These are phyloP conservation scores for Toxostoma redivivum DNA, from an alignment of 2,113 vertebrate species.

Conservation along the genomic window DNA sequence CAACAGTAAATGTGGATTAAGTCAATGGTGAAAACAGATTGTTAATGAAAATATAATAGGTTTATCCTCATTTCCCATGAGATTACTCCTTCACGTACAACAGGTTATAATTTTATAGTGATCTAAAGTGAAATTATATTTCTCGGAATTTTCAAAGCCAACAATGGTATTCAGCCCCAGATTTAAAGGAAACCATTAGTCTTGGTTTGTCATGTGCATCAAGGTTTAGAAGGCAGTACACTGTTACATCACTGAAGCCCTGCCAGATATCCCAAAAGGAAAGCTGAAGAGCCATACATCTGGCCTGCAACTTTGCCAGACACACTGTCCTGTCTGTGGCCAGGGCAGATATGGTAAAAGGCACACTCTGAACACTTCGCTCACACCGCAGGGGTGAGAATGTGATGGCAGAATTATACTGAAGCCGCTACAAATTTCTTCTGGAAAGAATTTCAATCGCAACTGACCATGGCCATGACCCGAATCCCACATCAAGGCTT, in stretches of 20 bases:
- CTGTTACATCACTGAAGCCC: conserved; percentile 48
- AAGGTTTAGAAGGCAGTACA: conserved; percentile 51
- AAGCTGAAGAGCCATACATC: conserved; percentile 27
- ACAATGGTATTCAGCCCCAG: conserved; percentile 56
- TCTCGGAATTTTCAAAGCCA: conserved; percentile 65
- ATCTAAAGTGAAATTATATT: conserved; percentile 70
- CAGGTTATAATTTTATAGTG: conserved; percentile 69
- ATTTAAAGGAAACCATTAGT: conserved; percentile 71
- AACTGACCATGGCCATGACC: conserved; percentile 33
- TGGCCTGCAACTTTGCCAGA: conserved; percentile 35
- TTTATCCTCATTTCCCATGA: conserved; percentile 59
- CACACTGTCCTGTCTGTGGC: neutral
- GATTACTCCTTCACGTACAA: conserved; percentile 59
- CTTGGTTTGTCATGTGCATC: conserved; percentile 66
- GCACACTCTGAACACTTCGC: rapidly evolving
- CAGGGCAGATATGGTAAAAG: neutral
- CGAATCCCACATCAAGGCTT: conserved; percentile 34
- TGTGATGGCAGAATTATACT: conserved; percentile 43
- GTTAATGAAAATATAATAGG: conserved; percentile 65
- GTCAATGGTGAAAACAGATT: conserved; percentile 64
- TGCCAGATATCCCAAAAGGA: conserved; percentile 37
- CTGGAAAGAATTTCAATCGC: neutral
- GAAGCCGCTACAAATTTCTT: neutral
- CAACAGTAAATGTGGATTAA: conserved; percentile 60
- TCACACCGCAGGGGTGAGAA: neutral